Evolutionary conservation across 2,888 invertebrate species (phyloP).

Genomic region (Cephalotes varians): DNA sequence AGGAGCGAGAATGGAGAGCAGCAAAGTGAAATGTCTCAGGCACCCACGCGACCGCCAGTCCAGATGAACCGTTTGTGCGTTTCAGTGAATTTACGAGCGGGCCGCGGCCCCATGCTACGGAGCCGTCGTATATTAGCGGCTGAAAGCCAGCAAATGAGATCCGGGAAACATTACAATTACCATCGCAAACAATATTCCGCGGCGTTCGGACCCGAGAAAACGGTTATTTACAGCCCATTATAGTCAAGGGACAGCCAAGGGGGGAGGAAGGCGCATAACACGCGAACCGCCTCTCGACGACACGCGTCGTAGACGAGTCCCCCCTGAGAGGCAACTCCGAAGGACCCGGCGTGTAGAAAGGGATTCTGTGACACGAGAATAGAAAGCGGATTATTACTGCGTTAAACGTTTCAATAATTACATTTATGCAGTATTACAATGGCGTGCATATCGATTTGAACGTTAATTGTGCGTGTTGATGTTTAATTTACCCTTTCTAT

Average conservation of each 20-base stretch:
- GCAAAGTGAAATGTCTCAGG: slow-evolving; percentile 76
- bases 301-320: slow-evolving; percentile 45
- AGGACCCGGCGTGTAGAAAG: background rate
- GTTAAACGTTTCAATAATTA: background rate
- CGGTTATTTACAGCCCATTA: slow-evolving; percentile 78
- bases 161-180: slow-evolving; percentile 82
- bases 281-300: slow-evolving; percentile 50
- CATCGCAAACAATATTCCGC: slow-evolving; percentile 78
- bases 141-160: slow-evolving; percentile 82
- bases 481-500: background rate
- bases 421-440: background rate
- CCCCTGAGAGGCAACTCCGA: background rate
- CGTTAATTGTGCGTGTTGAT: background rate
- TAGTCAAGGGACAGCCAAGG: slow-evolving; percentile 62
- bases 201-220: slow-evolving; percentile 66
- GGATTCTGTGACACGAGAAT: background rate
- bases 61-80: slow-evolving; percentile 80
- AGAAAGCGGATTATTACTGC: background rate
- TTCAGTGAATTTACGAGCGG: slow-evolving; percentile 80
- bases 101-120: slow-evolving; percentile 74
- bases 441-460: background rate
- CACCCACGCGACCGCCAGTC: slow-evolving; percentile 78
- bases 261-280: slow-evolving; percentile 56
- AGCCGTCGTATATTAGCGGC: slow-evolving; percentile 79
- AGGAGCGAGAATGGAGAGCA: slow-evolving; percentile 46